Conservation (phyloP, 1,140 invertebrate species). For the Thaumetopoea pityocampa region DNA sequence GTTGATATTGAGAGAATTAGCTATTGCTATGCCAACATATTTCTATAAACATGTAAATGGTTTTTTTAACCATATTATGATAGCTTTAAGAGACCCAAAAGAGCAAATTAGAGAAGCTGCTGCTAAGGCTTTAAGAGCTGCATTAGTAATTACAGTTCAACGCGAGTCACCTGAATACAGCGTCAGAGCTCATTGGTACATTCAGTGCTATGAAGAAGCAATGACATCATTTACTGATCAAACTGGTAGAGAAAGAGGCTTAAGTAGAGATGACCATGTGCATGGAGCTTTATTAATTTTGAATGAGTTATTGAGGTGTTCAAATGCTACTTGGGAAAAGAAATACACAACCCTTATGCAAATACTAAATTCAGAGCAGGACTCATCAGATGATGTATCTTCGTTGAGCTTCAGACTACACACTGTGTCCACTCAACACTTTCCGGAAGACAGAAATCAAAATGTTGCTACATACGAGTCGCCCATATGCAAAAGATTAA, state of each 20-base stretch:
- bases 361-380: slow-evolving; percentile 67
- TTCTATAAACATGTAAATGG: slow-evolving; percentile 98
- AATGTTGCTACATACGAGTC: slow-evolving; percentile 84
- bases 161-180: slow-evolving; percentile 93
- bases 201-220: slow-evolving; percentile 94
- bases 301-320: slow-evolving; percentile 95
- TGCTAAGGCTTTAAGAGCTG: slow-evolving; percentile 93
- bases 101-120: slow-evolving; percentile 93
- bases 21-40: slow-evolving; percentile 96
- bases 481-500: slow-evolving; percentile 88
- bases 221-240: slow-evolving; percentile 85
- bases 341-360: slow-evolving; percentile 85
- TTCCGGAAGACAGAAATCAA: slow-evolving; percentile 70
- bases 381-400: slow-evolving; percentile 74
- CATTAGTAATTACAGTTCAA: slow-evolving; percentile 94
- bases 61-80: slow-evolving; percentile 97
- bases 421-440: slow-evolving; percentile 80
- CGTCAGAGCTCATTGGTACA: slow-evolving; percentile 92
- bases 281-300: slow-evolving; percentile 95
- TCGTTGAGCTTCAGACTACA: slow-evolving; percentile 74
- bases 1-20: slow-evolving; percentile 93
- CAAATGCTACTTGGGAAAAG: slow-evolving; percentile 92
- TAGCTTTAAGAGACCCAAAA: slow-evolving; percentile 94
- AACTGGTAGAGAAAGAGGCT: slow-evolving; percentile 81
- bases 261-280: slow-evolving; percentile 91